Base-by-base conservation (phyloP, 2,797 vertebrate species). In the Sus cebifrons region DNA sequence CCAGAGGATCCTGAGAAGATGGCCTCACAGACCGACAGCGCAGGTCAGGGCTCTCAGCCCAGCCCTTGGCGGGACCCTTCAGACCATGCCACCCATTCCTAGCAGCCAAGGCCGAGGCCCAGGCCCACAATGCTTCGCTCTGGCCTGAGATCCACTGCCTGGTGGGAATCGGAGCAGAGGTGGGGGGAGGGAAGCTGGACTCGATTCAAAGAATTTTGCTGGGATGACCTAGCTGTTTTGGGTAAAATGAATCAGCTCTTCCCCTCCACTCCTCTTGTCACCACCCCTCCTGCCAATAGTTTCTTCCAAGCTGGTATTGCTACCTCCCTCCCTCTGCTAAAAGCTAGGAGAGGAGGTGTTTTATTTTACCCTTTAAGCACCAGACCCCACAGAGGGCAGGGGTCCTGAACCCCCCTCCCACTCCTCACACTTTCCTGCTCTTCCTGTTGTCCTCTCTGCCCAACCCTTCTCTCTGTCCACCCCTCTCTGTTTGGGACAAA, bases 171-270 rank as follows among this genome's bases (percentile, higher is more conserved):
- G 23, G 23, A 60, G 81, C 70, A 36, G 85, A 62, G 71, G 18
- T 6, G 9, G n/a, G 68, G 32, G 60, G 20, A 60, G 67, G 83
- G 44, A 89, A 56, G 54, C 56, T 84, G 94, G 75, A 94, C 54
- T 6, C 2, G 52, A 49, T 70, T 93, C 79, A 75, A 56, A 89
- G 60, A 40, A 81, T 74, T 89, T 54, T 77, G 36, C 86, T 92
- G 83, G 68, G 49, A 58, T 92, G 95, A 75, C 83, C 87, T 88
- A 49, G 70, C 91, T 91, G 54, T 68, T 96, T 71, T 12, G 36
- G 56, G 74, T 86, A 49, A 83, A 91, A 89, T 75, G 86, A 93
- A 44, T 89, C 86, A 83, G 92, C 78, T 84, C 70, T 87, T 75
- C 29, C 14, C 75, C 62, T 29, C 40, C 29, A 15, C 36, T 77